Evolutionary conservation across 2,888 invertebrate species (phyloP), one percentile per base, ranked within the genome.

Genomic region (Helobdella robusta): DNA sequence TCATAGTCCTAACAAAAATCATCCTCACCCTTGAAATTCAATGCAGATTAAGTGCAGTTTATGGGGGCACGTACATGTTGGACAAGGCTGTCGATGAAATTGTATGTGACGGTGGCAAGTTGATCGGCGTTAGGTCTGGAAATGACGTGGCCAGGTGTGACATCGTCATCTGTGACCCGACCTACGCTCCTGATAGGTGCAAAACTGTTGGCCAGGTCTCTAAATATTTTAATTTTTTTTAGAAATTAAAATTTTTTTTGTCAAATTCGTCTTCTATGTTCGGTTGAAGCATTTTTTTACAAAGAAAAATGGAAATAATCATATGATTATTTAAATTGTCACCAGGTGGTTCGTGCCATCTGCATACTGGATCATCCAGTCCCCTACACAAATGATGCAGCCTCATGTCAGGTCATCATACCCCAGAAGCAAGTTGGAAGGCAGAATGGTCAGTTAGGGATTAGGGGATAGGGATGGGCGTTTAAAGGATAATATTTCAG

Each of bases 41-140:
- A 48, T 20, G n/a, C 56, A 68, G 68, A 70, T 84, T 98, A 68
- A 94, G 94, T 76, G 98, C 98, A 70, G 98, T 99, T 78, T 98
- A 97, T 81, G 97, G 97, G 61, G 98, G 98, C 69, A 99, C 98
- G 6, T 99, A 98, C 82, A 99, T 99, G 98, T 82, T 99, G 77
- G 94, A 98, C 81, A 98, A 97, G 80, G 90, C 91, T 34, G 92
- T 93, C 71, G 94, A 95, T 81, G 92, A 94, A 81, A 89, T 98
- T 73, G 91, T 95, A 5, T 89, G 91, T 72, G 80, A 79, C 52
- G 88, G 89, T 79, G 91, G 83, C 71, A 79, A 80, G 70, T 92
- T 91, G 1, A 84, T 90, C 60, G 98, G 98, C n/a, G 95, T 99
- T 18, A 86, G 89, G 72, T 93, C 92, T 60, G 94, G 92, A 46